Evolutionary conservation across 1,140 invertebrate genomes (phyloP), one percentile per base, ranked within the genome.

Genomic region (Callitettix versicolor): DNA sequence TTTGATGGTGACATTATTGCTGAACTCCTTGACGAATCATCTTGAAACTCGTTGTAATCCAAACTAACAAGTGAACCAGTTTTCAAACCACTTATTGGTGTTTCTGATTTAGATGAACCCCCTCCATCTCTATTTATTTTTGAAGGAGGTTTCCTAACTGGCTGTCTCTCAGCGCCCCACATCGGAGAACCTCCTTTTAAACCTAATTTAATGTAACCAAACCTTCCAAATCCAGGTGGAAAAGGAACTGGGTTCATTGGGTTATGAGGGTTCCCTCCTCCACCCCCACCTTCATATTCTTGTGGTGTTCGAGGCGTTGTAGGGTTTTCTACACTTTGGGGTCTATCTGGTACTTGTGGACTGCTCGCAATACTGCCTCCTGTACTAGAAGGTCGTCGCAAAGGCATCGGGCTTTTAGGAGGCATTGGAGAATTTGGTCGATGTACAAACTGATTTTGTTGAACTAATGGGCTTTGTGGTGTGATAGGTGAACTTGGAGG

Each of bases 141-240:
- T 36, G 43, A 21, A 18, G 24, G 38, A 30, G 58, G 42, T 53
- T 56, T 58, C 41, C 73, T 74, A 48, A 4, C 67, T 67, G 1
- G 70, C 61, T 53, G 73, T 46, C 51, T 47, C 17, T 52, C 50
- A 47, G 54, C 53, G 42, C 61, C 63, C 79, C 82, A 85, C 74
- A 85, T 84, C 0, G 85, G 85, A 0, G 81, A 79, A 1, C 85
- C 85, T 9, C 85, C 85, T 58, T 78, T 70, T 1, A 88, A 69
- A 4, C 82, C 85, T 1, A 84, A 66, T 61, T 79, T 79, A 50
- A 76, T 71, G 63, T 78, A 81, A 14, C 73, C 73, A 77, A 76
- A 56, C 68, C 65, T 2, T 64, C 67, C 3, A n/a, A 59, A 41
- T 17, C 57, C 62, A 9, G 60, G 58, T 6, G 71, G 68, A 12